Evolutionary conservation across 2,888 invertebrate species (phyloP).

Genomic region (Lumbricus terrestris): DNA sequence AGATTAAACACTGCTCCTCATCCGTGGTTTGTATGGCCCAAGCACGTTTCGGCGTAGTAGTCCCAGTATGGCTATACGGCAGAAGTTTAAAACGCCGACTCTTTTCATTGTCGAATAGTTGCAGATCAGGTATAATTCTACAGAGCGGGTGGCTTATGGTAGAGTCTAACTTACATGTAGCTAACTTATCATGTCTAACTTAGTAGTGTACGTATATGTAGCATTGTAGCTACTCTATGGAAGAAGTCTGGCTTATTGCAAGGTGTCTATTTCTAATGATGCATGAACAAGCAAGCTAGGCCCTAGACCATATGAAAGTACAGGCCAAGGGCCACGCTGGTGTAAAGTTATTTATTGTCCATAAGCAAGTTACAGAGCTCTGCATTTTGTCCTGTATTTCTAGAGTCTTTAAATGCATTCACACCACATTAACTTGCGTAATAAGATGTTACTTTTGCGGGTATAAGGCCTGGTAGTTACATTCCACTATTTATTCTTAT

Average conservation of each 20-base stretch:
- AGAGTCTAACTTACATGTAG: no score
- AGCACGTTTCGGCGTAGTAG: neutral
- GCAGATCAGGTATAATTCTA: no score
- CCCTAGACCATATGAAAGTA: neutral
- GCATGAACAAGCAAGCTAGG: neutral
- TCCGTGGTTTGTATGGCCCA: neutral
- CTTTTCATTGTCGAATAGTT: no score
- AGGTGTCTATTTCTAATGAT: neutral
- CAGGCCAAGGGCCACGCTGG: neutral
- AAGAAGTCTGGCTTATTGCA: neutral
- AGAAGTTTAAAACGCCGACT: no score
- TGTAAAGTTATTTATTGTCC: neutral
- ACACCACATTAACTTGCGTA: neutral
- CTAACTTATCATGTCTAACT: no score
- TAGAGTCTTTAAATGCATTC: neutral
- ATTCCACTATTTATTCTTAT: no score
- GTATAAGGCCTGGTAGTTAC: no score
- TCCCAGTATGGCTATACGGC: neutral
- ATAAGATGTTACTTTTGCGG: neutral
- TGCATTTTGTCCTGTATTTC: neutral
- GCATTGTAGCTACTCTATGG: neutral
- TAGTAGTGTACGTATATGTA: no score
- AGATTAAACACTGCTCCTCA: no score
- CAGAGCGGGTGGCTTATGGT: neutral
- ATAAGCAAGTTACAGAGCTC: neutral